Evolutionary conservation across 1,140 invertebrate species (phyloP).

Genomic region (Macrobrachium nipponense): DNA sequence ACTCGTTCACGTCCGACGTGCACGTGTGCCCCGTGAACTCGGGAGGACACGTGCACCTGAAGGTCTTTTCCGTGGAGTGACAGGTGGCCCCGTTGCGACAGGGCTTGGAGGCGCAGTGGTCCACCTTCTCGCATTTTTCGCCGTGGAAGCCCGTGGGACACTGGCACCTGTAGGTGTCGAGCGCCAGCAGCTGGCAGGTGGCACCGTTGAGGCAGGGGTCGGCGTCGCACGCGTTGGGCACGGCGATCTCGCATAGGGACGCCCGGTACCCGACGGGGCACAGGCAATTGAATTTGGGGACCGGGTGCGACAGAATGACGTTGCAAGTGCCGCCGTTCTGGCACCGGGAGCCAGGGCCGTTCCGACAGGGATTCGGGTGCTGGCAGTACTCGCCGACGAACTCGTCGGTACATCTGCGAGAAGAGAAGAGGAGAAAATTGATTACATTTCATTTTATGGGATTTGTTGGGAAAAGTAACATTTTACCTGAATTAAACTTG

Average conservation of each 20-base stretch:
- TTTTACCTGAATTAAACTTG: neutral
- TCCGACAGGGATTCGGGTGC: conserved; percentile 90
- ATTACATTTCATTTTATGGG: neutral
- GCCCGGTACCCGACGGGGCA: conserved; percentile 93
- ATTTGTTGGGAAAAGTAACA: neutral
- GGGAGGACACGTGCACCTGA: conserved; percentile 84
- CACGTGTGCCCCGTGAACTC: conserved; percentile 90
- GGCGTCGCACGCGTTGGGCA: conserved; percentile 90
- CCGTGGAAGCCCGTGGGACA: conserved; percentile 85
- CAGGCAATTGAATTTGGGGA: conserved; percentile 84
- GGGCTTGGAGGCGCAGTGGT: conserved; percentile 88
- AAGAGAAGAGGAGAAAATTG: conserved; percentile 67
- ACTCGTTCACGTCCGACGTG: conserved; percentile 91
- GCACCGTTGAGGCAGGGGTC: conserved; percentile 88
- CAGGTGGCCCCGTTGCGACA: conserved; percentile 90
- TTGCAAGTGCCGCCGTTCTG: conserved; percentile 94
- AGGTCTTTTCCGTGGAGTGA: conserved; percentile 78
- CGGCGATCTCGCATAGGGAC: conserved; percentile 90
- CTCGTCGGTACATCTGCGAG: conserved; percentile 88
- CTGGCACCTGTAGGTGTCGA: conserved; percentile 84
- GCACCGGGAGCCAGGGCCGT: conserved; percentile 81
- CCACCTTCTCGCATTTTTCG: conserved; percentile 85
- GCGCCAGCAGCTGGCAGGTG: conserved; percentile 79
- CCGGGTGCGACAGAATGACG: conserved; percentile 77
- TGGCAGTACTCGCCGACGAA: conserved; percentile 96